phyloP scores from a whole-genome alignment of 2,888 invertebrate genomes.

The Campoplex capitator region DNA sequence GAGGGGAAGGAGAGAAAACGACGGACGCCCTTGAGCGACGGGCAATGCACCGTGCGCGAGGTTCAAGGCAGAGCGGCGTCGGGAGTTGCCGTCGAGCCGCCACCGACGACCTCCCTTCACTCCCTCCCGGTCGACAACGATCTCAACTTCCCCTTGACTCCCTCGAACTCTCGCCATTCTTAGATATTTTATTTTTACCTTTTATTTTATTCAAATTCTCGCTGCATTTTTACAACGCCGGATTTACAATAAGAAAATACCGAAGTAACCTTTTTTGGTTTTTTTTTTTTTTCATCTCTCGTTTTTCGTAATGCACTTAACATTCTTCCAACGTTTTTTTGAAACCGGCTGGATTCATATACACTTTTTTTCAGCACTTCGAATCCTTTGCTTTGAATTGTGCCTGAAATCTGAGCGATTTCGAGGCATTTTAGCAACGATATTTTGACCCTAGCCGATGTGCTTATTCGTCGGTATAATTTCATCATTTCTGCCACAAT shows the following conservation, averaged over 20 bases:
- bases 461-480: neutral
- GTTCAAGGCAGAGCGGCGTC: conserved; percentile 84
- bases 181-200: neutral
- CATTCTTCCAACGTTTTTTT: neutral
- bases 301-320: neutral
- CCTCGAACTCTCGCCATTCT: conserved; percentile 26
- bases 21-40: conserved; percentile 85
- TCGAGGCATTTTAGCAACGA: no score
- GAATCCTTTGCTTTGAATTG: no score
- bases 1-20: conserved; percentile 74
- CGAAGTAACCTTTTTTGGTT: neutral
- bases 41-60: conserved; percentile 84
- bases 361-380: neutral
- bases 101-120: conserved; percentile 69
- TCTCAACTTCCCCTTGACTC: conserved; percentile 43
- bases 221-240: neutral
- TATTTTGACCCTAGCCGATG: no score
- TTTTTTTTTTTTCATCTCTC: neutral
- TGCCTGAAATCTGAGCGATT: no score
- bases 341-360: neutral
- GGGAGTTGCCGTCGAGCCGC: conserved; percentile 80
- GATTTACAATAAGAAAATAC: neutral
- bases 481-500: neutral
- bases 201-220: neutral
- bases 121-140: conserved; percentile 8